Conservation (phyloP, 2,888 invertebrate species). For the Hirudinaria manillensis region DNA sequence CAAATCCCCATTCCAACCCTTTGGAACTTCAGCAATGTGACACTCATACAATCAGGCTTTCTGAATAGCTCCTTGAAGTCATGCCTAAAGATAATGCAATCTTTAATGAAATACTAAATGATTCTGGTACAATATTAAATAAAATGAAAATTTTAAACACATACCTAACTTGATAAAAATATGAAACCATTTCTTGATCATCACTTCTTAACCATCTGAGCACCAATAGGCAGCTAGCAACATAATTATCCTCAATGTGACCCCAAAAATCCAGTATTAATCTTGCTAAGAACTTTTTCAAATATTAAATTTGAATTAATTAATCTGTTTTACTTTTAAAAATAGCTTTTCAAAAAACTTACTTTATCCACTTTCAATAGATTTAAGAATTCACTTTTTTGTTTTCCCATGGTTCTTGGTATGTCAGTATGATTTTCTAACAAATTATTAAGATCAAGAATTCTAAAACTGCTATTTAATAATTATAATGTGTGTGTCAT, state of each 20-base stretch:
- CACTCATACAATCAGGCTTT: slow-evolving; percentile 1
- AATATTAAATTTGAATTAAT: neutral
- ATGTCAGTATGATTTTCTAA: too few relatives aligned
- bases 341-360: too few relatives aligned
- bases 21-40: neutral
- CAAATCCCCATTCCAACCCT: neutral
- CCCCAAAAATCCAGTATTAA: neutral
- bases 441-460: too few relatives aligned
- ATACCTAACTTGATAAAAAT: slow-evolving; percentile 5
- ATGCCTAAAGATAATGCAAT: slow-evolving; percentile 6
- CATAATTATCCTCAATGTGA: slow-evolving; percentile 9
- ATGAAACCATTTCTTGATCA: neutral
- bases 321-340: too few relatives aligned
- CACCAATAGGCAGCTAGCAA: neutral
- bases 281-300: neutral
- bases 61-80: neutral
- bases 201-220: neutral
- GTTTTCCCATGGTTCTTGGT: too few relatives aligned
- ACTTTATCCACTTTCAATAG: too few relatives aligned
- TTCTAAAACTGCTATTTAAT: too few relatives aligned
- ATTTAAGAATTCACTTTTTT: too few relatives aligned
- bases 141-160: neutral
- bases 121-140: neutral
- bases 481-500: too few relatives aligned
- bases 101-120: neutral